phyloP scores from a whole-genome alignment of 2,113 vertebrate genomes.

The Corapipo altera region DNA sequence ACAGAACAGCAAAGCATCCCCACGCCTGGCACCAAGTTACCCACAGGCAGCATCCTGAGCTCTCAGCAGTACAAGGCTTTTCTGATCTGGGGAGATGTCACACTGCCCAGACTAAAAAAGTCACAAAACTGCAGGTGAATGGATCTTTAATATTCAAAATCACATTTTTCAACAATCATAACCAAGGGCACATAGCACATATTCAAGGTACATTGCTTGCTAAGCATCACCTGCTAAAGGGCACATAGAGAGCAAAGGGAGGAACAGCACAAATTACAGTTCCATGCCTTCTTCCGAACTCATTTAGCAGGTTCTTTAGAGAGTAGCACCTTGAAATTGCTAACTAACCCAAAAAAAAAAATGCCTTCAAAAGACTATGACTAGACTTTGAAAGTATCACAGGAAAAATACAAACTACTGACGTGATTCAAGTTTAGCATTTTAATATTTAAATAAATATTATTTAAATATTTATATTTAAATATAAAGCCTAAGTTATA shows the following conservation, averaged over 20 bases:
- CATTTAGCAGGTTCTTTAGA: not conserved
- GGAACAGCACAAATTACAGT: not conserved
- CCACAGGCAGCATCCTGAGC: not conserved
- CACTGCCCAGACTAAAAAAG: not conserved
- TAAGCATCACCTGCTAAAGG: not conserved
- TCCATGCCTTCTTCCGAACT: not conserved
- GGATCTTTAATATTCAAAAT: not conserved
- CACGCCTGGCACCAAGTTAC: not conserved
- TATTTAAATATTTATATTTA: too few species aligned
- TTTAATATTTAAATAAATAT: not conserved
- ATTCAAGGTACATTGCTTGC: not conserved
- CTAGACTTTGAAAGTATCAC: not conserved
- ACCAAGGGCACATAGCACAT: not conserved
- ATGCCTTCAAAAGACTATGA: not conserved
- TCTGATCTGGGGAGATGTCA: not conserved
- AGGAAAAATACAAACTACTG: not conserved
- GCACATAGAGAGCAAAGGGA: not conserved
- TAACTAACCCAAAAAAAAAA: not conserved
- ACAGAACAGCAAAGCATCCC: not conserved
- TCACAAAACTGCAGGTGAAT: not conserved
- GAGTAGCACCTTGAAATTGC: not conserved
- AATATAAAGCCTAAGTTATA: not conserved
- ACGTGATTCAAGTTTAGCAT: not conserved
- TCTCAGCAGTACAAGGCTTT: not conserved
- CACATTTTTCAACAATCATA: slow-evolving; percentile 10